Percentiles rank a stretch among this genome's conserved stretches.
Conservation (phyloP, 23 tunicate genomes). For the Aplidium turbinatum region DNA sequence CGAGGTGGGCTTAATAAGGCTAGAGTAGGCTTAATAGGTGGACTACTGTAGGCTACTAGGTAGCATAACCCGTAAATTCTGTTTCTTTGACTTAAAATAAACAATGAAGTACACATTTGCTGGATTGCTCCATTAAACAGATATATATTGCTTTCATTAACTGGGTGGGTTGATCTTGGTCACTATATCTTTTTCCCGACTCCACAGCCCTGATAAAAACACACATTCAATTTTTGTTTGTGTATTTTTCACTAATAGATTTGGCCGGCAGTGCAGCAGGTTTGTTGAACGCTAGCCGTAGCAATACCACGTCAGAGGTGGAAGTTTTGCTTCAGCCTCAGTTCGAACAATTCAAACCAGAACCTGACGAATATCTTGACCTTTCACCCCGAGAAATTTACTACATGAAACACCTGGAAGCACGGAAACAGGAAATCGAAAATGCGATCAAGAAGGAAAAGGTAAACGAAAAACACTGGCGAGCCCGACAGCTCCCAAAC, state of each 20-base stretch:
- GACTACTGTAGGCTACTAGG: too few species aligned
- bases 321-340: slow-evolving; percentile 21
- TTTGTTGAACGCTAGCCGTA: background rate
- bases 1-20: too few species aligned
- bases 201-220: too few species aligned
- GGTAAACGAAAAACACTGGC: background rate
- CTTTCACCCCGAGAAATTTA: slow-evolving; percentile 48
- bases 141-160: too few species aligned
- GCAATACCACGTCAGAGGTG: slow-evolving; percentile 3
- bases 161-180: background rate
- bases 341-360: slow-evolving; percentile 41
- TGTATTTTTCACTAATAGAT: background rate
- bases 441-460: background rate
- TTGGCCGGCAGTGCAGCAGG: background rate
- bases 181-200: background rate
- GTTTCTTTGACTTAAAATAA: too few species aligned
- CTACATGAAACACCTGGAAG: slow-evolving; percentile 4
- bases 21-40: too few species aligned
- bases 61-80: too few species aligned
- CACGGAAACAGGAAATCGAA: slow-evolving; percentile 12
- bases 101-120: too few species aligned
- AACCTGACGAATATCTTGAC: slow-evolving; percentile 32
- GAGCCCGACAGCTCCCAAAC: background rate
- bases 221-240: background rate
- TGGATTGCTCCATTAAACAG: too few species aligned